Conservation (phyloP, 2,797 vertebrate species). For the Intellagama lesueurii region DNA sequence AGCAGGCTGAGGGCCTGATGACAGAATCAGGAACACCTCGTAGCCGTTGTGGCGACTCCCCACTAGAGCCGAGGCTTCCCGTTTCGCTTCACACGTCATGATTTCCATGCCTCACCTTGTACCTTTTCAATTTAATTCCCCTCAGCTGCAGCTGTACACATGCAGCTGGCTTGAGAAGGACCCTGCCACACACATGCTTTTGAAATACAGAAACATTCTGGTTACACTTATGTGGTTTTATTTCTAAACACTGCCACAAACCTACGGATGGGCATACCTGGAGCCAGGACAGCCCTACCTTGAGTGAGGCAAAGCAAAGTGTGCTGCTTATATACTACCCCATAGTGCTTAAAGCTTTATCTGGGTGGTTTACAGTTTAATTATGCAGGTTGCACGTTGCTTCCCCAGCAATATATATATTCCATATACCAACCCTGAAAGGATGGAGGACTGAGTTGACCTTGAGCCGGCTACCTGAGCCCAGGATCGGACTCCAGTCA, state of each 20-base stretch:
- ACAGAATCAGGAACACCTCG: slow-evolving; percentile 76
- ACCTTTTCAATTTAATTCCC: slow-evolving; percentile 63
- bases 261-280: too few species aligned
- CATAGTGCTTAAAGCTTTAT: too few species aligned
- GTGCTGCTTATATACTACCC: too few species aligned
- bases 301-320: too few species aligned
- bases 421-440: too few species aligned
- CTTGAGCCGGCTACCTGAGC: too few species aligned
- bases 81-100: slow-evolving; percentile 75
- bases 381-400: too few species aligned
- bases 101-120: slow-evolving; percentile 70
- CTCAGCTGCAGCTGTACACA: not conserved
- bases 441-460: too few species aligned
- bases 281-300: too few species aligned
- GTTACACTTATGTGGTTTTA: not conserved
- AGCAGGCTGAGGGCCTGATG: slow-evolving; percentile 69
- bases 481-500: too few species aligned
- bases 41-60: slow-evolving; percentile 66
- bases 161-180: rapidly evolving
- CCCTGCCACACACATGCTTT: rapidly evolving
- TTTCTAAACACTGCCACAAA: not conserved
- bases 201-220: not conserved
- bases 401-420: too few species aligned
- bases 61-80: slow-evolving; percentile 68
- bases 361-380: too few species aligned